A percentile compares a stretch with the other conserved stretches of the same genome.
Evolutionary conservation across 35 echinoderm and acorn worm genomes (phyloP).

Genomic region (Ophiothrix spiculata): DNA sequence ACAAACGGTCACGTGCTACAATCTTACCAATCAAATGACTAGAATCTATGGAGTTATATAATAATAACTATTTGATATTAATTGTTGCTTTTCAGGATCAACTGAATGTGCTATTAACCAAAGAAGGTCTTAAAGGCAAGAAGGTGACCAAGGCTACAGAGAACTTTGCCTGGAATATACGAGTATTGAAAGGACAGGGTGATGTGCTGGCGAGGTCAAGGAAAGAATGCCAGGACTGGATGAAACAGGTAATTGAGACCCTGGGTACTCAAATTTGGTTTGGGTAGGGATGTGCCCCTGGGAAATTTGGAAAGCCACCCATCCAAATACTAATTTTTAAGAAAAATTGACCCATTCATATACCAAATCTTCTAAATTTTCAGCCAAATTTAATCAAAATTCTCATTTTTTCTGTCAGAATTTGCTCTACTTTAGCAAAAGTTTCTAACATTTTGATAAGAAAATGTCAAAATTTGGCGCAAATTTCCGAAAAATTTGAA

Average conservation of each 20-base stretch:
- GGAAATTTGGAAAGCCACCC: not conserved
- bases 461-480: too few relatives aligned
- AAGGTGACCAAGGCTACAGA: conserved; percentile 80
- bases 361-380: too few relatives aligned
- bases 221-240: conserved; percentile 95
- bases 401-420: not conserved
- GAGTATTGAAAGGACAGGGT: conserved; percentile 93
- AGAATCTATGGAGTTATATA: too few relatives aligned
- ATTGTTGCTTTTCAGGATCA: conserved; percentile 59
- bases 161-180: conserved; percentile 97
- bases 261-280: not conserved
- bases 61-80: too few relatives aligned
- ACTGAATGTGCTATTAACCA: conserved; percentile 61
- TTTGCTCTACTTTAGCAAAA: too few relatives aligned
- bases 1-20: too few relatives aligned
- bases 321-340: not conserved
- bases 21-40: too few relatives aligned
- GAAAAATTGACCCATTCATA: not conserved
- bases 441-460: too few relatives aligned
- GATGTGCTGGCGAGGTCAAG: conserved; percentile 72
- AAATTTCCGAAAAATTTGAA: too few relatives aligned
- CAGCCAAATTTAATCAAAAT: not conserved
- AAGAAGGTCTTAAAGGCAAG: conserved; percentile 88
- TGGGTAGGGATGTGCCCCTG: not conserved
- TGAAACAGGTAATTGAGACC: conserved; percentile 76